These are phyloP conservation scores for Drosophila engyochracea DNA, from an alignment of 2,888 invertebrate species.

Conservation along the genomic window DNA sequence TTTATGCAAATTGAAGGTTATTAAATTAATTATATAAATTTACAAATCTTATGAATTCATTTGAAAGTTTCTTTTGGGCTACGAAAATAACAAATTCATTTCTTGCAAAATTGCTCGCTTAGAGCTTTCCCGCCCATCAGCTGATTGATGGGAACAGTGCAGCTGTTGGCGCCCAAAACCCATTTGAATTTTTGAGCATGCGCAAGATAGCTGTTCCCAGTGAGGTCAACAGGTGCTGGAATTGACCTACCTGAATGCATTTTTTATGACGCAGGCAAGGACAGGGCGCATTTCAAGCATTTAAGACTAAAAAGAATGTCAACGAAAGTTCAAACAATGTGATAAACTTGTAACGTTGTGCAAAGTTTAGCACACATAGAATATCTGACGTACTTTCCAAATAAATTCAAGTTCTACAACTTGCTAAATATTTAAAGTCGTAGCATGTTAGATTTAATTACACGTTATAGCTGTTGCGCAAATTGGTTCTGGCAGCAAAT, in stretches of 20 bases:
- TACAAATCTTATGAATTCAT: not conserved
- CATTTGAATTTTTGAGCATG: slow-evolving; percentile 50
- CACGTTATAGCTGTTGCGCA: not conserved
- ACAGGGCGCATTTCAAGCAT: slow-evolving; percentile 2
- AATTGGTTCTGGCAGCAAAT: slow-evolving; percentile 11
- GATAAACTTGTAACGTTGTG: slow-evolving; percentile 29
- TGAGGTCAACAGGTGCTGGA: slow-evolving; percentile 56
- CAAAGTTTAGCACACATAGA: slow-evolving; percentile 13
- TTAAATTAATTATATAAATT: slow-evolving; percentile 55
- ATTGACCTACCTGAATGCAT: slow-evolving; percentile 59
- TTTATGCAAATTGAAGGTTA: slow-evolving; percentile 72
- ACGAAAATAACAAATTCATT: not conserved
- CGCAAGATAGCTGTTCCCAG: slow-evolving; percentile 49
- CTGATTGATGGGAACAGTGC: slow-evolving; percentile 43
- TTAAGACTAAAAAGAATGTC: slow-evolving; percentile 10
- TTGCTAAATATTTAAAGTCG: slow-evolving; percentile 15
- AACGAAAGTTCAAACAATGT: slow-evolving; percentile 32
- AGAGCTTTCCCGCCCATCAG: slow-evolving; percentile 26
- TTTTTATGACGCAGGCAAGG: slow-evolving; percentile 41
- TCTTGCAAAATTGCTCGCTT: too few species aligned
- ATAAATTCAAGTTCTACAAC: not conserved
- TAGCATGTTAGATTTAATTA: slow-evolving; percentile 9
- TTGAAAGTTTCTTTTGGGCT: not conserved
- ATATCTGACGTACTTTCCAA: not conserved
- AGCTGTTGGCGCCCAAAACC: slow-evolving; percentile 33